Conservation (phyloP, 2,113 vertebrate genomes). For the Thinocorus orbignyianus region DNA sequence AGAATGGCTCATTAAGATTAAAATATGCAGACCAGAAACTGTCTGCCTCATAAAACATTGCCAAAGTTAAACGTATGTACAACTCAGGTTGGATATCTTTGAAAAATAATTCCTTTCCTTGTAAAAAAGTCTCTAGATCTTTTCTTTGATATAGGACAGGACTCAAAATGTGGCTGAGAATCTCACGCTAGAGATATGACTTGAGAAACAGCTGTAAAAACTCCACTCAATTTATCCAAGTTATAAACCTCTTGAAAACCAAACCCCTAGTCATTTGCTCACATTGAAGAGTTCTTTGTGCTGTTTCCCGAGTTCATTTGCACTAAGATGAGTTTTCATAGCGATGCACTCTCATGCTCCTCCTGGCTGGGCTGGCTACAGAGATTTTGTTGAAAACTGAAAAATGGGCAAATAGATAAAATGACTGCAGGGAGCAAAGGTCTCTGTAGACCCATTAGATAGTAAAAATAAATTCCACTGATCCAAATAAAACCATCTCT, state of each 20-base stretch:
- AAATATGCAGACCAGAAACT: neutral
- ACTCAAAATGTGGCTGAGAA: neutral
- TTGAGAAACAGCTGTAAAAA: neutral
- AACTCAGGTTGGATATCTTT: neutral
- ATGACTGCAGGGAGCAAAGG: neutral
- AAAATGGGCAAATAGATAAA: neutral
- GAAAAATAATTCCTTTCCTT: neutral
- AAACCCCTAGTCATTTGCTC: neutral
- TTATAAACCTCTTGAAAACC: neutral
- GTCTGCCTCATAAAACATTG: neutral
- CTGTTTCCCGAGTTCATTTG: neutral
- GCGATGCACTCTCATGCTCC: neutral
- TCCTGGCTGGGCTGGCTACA: neutral
- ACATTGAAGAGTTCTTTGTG: neutral
- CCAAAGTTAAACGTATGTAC: neutral
- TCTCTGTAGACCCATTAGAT: neutral
- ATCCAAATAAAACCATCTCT: neutral
- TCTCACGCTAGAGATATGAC: neutral
- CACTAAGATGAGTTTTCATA: neutral
- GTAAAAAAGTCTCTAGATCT: neutral
- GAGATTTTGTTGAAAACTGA: neutral
- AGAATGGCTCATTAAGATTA: neutral
- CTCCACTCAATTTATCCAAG: neutral
- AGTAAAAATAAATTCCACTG: neutral
- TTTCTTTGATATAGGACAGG: neutral